Percentiles rank a stretch among this genome's conserved stretches.
Evolutionary conservation across 2,888 invertebrate genomes (phyloP).

Genomic region (Cantharis flavilabris): DNA sequence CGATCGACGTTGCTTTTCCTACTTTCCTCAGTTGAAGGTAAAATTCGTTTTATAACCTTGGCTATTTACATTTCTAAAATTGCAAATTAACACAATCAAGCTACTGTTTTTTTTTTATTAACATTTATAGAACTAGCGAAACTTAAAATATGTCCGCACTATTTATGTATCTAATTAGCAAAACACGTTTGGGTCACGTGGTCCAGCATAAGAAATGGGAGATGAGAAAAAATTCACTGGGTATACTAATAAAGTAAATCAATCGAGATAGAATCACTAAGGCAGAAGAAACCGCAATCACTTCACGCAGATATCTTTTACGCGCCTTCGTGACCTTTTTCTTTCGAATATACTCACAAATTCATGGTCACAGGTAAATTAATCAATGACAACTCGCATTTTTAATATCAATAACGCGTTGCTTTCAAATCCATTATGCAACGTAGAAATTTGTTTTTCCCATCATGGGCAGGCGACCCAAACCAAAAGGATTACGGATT

Average conservation of each 20-base stretch:
- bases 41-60: slow-evolving; percentile 24
- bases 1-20: slow-evolving; percentile 24
- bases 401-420: background rate
- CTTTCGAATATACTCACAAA: slow-evolving; percentile 16
- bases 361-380: slow-evolving; percentile 8
- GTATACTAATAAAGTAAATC: slow-evolving; percentile 7
- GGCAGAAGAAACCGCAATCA: slow-evolving; percentile 15
- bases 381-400: slow-evolving; percentile 1
- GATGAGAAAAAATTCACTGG: slow-evolving; percentile 9
- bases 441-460: background rate
- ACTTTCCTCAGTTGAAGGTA: slow-evolving; percentile 30
- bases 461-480: background rate
- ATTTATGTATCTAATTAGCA: slow-evolving; percentile 5
- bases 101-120: slow-evolving; percentile 20
- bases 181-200: slow-evolving; percentile 23
- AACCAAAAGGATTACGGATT: background rate
- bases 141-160: background rate
- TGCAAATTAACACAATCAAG: slow-evolving; percentile 22
- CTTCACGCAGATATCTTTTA: slow-evolving; percentile 20
- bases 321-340: slow-evolving; percentile 23
- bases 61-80: slow-evolving; percentile 28
- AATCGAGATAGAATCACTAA: slow-evolving; percentile 16
- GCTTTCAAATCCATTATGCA: slow-evolving; percentile 1
- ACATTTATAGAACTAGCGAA: slow-evolving; percentile 3
- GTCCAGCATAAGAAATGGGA: slow-evolving; percentile 7